Evolutionary conservation across 2,797 vertebrate genomes (phyloP).

Genomic region (Platyrinchus mystaceus): DNA sequence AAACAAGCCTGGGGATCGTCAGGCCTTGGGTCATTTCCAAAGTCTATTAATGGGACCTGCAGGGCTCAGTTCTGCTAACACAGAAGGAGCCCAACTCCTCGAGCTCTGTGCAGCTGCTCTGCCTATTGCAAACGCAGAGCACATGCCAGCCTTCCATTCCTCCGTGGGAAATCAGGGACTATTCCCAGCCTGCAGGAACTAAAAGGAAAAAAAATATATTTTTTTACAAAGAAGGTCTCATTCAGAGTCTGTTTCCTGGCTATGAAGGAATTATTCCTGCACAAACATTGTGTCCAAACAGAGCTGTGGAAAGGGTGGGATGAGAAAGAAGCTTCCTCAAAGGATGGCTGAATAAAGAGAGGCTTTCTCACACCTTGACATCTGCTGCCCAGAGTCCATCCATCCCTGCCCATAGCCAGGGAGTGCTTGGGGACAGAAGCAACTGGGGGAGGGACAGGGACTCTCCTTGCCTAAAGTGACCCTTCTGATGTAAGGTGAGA

Average conservation of each 20-base stretch:
- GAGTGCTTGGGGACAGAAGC: neutral
- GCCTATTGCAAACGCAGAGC: neutral
- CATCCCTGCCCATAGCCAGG: neutral
- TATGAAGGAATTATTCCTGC: neutral
- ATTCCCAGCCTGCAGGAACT: neutral
- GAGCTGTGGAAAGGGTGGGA: neutral
- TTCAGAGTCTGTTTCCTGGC: neutral
- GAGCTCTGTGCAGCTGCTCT: neutral
- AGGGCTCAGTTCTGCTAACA: neutral
- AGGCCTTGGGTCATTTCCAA: slow-evolving; percentile 39
- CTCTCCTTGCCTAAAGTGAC: neutral
- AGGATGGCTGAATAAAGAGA: neutral
- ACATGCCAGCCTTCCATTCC: neutral
- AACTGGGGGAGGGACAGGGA: neutral
- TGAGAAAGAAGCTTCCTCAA: slow-evolving; percentile 12
- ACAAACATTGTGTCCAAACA: neutral
- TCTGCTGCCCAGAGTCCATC: neutral
- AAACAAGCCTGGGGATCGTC: neutral
- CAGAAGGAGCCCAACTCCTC: neutral
- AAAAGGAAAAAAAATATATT: neutral
- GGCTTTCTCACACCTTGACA: neutral
- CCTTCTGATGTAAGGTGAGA: neutral
- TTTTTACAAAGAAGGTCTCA: neutral
- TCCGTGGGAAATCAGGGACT: neutral
- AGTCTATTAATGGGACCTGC: neutral